These are phyloP conservation scores for Malurus melanocephalus DNA, from an alignment of 2,113 vertebrate genomes.

Conservation along the genomic window DNA sequence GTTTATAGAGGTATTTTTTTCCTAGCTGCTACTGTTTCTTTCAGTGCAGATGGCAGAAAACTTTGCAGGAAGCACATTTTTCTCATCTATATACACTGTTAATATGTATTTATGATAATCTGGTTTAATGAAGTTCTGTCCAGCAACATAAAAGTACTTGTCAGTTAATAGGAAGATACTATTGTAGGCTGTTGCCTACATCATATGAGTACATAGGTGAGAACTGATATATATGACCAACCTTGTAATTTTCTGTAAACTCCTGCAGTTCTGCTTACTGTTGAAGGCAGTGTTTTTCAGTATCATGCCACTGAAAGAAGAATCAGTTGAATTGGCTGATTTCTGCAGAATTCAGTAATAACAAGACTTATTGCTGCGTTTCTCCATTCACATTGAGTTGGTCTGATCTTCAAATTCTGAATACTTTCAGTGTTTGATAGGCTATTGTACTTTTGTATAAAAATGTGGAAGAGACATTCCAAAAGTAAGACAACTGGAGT, in stretches of 20 bases:
- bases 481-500: background rate
- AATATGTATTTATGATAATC: background rate
- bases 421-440: background rate
- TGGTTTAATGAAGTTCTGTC: background rate
- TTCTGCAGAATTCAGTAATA: background rate
- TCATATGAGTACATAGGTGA: background rate
- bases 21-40: background rate
- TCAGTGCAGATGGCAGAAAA: background rate
- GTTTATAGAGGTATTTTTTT: slow-evolving; percentile 7
- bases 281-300: background rate
- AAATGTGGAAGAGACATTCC: background rate
- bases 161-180: background rate
- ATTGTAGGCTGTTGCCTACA: background rate
- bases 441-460: background rate
- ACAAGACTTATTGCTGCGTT: background rate
- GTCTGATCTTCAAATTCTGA: background rate
- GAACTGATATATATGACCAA: background rate
- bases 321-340: background rate
- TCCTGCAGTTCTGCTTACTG: background rate
- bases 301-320: background rate
- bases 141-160: background rate
- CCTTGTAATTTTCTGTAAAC: background rate
- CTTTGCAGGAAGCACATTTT: background rate
- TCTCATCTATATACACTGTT: background rate
- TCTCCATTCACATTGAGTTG: background rate